Percentiles rank a stretch among this genome's conserved stretches.
These are phyloP conservation scores for Nyctereutes procyonoides DNA, from an alignment of 2,113 vertebrate genomes.

Conservation along the genomic window DNA sequence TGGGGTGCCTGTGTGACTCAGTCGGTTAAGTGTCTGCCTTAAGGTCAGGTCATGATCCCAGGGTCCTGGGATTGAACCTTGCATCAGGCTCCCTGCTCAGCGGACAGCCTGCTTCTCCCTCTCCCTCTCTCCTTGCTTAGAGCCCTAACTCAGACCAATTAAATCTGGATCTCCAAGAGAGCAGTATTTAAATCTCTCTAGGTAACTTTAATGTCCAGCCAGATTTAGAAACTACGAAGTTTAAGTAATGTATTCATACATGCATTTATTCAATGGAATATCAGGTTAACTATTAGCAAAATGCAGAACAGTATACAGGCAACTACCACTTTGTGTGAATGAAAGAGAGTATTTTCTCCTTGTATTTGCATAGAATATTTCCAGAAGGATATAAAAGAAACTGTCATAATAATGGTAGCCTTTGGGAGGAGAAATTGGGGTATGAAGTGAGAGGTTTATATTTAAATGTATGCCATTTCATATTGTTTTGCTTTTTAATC, in stretches of 20 bases:
- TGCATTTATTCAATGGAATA: neutral
- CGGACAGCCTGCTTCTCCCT: too few relatives aligned
- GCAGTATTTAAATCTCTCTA: neutral
- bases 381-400: conserved; percentile 36
- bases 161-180: neutral
- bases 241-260: neutral
- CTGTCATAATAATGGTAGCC: neutral
- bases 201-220: neutral
- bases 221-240: neutral
- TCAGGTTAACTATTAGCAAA: neutral
- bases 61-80: too few relatives aligned
- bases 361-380: neutral
- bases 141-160: neutral
- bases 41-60: too few relatives aligned
- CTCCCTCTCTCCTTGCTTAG: too few relatives aligned
- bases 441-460: neutral
- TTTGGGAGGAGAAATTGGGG: neutral
- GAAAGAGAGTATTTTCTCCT: neutral
- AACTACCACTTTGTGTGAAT: neutral
- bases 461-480: neutral
- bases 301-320: neutral
- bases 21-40: too few relatives aligned
- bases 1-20: too few relatives aligned
- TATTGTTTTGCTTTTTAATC: conserved; percentile 7
- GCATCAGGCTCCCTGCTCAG: too few relatives aligned